phyloP scores from a whole-genome alignment of 1,140 invertebrate genomes.

The Dolichoris vasculosae region DNA sequence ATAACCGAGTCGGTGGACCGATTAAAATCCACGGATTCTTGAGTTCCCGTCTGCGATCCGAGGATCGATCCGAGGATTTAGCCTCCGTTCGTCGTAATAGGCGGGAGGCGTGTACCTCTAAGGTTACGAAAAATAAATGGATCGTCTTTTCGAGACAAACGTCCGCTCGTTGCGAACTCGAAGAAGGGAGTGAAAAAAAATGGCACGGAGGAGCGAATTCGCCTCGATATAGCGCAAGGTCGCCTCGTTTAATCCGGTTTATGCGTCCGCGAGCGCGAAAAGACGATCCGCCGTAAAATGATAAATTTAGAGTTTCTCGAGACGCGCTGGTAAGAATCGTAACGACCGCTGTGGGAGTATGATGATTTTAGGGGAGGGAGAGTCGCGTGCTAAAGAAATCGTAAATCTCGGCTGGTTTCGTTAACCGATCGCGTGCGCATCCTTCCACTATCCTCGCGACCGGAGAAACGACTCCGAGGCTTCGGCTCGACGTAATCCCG shows the following conservation, averaged over 20 bases:
- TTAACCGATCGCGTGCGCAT: background rate
- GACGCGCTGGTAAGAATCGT: background rate
- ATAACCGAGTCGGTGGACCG: background rate
- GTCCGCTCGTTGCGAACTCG: too few relatives aligned
- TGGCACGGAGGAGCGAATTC: background rate
- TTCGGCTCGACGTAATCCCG: background rate
- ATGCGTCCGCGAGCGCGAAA: background rate
- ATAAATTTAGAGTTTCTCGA: conserved; percentile 35
- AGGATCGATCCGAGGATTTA: too few relatives aligned
- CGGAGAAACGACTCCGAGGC: background rate
- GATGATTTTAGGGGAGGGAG: background rate
- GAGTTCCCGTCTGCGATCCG: too few relatives aligned
- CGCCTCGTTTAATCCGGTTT: background rate
- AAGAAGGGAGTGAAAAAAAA: too few relatives aligned
- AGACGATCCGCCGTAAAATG: background rate
- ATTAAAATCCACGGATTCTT: background rate
- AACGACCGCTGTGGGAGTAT: background rate
- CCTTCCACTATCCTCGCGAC: background rate
- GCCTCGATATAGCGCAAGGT: conserved; percentile 28
- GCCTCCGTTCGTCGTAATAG: too few relatives aligned
- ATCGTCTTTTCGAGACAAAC: too few relatives aligned
- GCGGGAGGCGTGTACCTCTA: too few relatives aligned
- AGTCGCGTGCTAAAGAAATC: background rate
- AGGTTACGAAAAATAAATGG: background rate
- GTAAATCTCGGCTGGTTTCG: background rate